Base-by-base conservation (phyloP, 2,888 invertebrate genomes). In the Macrosoma leucophasiata region DNA sequence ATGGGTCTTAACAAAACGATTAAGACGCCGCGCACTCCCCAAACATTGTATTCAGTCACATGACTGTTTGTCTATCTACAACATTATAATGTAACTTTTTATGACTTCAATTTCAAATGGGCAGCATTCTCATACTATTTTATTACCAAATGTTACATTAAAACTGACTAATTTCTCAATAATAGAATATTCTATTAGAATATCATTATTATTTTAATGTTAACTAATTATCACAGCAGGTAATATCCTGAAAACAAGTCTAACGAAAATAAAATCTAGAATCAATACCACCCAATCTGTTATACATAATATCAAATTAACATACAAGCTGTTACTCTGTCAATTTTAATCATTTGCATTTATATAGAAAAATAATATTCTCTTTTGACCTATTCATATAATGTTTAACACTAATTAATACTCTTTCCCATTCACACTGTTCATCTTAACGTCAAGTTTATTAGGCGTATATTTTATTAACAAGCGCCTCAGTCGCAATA, bases 81-180 rank as follows among this genome's bases (percentile, higher is more conserved):
- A 72, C 69, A 73, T 79, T 78, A 78, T 74, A 78, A 78, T 72
- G 77, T 79, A 77, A 77, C 67, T 78, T 81, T n/a, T 79, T 77
- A 77, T 69, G 59, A 62, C 68, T 71, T 66, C 56, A 61, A 63
- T 71, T 63, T 61, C 61, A 60, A 63, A n/a, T n/a, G n/a, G n/a
- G n/a, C n/a, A n/a, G n/a, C n/a, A n/a, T n/a, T n/a, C n/a, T n/a
- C n/a, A n/a, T n/a, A n/a, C n/a, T n/a, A n/a, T n/a, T n/a, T n/a
- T 75, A 62, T 56, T 51, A 39, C 43, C 43, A 39, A 51, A 60
- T 62, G 60, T 58, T 56, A n/a, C n/a, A n/a, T n/a, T n/a, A n/a
- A n/a, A n/a, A n/a, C n/a, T n/a, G n/a, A n/a, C n/a, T n/a, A n/a
- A n/a, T n/a, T n/a, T n/a, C n/a, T n/a, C n/a, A n/a, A n/a, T n/a